Evolutionary conservation across 2,113 vertebrate species (phyloP).

Genomic region (Trichomycterus rosablanca): DNA sequence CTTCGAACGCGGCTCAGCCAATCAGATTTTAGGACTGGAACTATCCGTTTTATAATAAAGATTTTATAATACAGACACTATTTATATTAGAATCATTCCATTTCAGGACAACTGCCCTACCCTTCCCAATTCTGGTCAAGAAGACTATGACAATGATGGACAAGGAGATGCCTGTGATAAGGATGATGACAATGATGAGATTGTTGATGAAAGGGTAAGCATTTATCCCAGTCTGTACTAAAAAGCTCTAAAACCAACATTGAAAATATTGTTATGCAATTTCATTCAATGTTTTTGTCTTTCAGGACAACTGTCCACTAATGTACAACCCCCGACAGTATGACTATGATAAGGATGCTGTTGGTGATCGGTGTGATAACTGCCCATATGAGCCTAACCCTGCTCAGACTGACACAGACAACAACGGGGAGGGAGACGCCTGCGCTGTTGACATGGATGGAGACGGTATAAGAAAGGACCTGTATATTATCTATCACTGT

Average conservation of each 20-base stretch:
- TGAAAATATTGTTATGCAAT: too few species aligned
- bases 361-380: slow-evolving; percentile 93
- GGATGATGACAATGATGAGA: slow-evolving; percentile 91
- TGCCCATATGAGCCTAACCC: slow-evolving; percentile 91
- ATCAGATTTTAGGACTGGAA: too few species aligned
- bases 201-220: slow-evolving; percentile 84
- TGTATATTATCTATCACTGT: neutral
- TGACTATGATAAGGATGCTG: slow-evolving; percentile 90
- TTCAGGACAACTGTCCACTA: slow-evolving; percentile 90
- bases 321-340: slow-evolving; percentile 89
- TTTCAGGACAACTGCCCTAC: slow-evolving; percentile 89
- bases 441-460: slow-evolving; percentile 95
- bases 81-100: neutral
- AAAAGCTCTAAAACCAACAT: neutral
- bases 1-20: too few species aligned
- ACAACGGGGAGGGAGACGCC: slow-evolving; percentile 87
- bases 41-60: slow-evolving; percentile 15
- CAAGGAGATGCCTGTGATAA: slow-evolving; percentile 89
- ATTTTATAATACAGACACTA: too few species aligned
- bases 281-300: too few species aligned
- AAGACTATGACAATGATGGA: slow-evolving; percentile 89
- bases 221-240: neutral
- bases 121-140: slow-evolving; percentile 93
- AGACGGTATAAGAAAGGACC: slow-evolving; percentile 71
- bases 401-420: slow-evolving; percentile 86